A percentile compares a stretch with the other conserved stretches of the same genome.
phyloP scores from a whole-genome alignment of 1,140 invertebrate species.

The Drosophila auraria region DNA sequence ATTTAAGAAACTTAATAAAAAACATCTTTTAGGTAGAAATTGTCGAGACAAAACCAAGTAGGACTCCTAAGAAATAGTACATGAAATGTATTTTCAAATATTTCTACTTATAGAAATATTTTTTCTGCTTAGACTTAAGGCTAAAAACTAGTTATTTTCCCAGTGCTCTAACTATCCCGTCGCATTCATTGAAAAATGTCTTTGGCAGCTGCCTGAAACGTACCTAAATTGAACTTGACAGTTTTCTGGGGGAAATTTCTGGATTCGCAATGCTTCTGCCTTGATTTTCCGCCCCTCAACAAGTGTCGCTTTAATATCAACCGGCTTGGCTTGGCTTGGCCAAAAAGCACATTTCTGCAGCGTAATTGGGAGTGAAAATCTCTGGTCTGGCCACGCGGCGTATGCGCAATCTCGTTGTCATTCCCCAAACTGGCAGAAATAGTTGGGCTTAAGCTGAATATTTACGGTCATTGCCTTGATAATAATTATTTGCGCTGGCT shows the following conservation, averaged over 20 bases:
- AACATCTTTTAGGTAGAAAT: too few species aligned
- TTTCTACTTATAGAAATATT: too few species aligned
- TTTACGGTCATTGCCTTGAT: slow-evolving; percentile 16
- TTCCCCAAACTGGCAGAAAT: slow-evolving; percentile 12
- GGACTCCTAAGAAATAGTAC: too few species aligned
- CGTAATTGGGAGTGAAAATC: slow-evolving; percentile 60
- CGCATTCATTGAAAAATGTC: slow-evolving; percentile 67
- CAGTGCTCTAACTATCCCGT: slow-evolving; percentile 17
- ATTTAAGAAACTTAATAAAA: background rate
- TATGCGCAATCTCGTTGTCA: slow-evolving; percentile 61
- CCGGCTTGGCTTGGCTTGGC: background rate
- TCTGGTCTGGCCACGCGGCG: slow-evolving; percentile 43
- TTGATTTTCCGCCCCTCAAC: slow-evolving; percentile 35
- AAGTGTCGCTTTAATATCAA: slow-evolving; percentile 33
- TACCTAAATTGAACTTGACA: slow-evolving; percentile 57
- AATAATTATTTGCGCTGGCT: slow-evolving; percentile 32
- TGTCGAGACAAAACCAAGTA: too few species aligned
- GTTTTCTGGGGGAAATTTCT: slow-evolving; percentile 1
- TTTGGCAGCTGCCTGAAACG: slow-evolving; percentile 28
- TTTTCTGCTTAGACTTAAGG: too few species aligned
- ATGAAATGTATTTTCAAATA: too few species aligned
- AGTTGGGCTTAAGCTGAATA: slow-evolving; percentile 13
- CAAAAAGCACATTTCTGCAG: slow-evolving; percentile 35
- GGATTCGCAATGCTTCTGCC: background rate
- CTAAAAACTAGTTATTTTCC: background rate